A percentile compares a stretch with the other conserved stretches of the same genome.
phyloP scores from a whole-genome alignment of 2,888 invertebrate genomes.

The Sarcophaga variegata region DNA sequence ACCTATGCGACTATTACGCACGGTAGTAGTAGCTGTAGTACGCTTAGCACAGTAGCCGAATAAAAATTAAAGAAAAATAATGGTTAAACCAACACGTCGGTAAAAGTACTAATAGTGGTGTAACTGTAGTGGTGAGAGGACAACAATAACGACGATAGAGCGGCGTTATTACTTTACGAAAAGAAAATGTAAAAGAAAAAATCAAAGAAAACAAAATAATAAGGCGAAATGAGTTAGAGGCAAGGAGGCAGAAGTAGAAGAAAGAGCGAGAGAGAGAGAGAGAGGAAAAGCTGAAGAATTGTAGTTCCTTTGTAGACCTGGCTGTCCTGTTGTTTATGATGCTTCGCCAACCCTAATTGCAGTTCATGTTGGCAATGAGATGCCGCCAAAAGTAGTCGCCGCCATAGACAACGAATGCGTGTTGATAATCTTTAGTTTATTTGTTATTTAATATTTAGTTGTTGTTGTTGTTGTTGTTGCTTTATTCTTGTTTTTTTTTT shows the following conservation, averaged over 20 bases:
- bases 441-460: constrained; percentile 21
- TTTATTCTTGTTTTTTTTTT: not conserved
- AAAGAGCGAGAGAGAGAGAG: not conserved
- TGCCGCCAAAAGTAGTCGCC: constrained; percentile 63
- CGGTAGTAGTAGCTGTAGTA: constrained; percentile 64
- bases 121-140: not conserved
- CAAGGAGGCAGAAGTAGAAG: not conserved
- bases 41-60: constrained; percentile 48
- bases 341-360: constrained; percentile 64
- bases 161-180: not conserved
- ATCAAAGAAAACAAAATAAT: constrained; percentile 2
- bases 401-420: constrained; percentile 55
- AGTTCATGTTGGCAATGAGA: constrained; percentile 62
- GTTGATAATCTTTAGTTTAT: constrained; percentile 53
- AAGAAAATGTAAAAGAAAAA: not conserved
- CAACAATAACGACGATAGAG: constrained; percentile 10
- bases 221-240: not conserved
- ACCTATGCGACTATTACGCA: constrained; percentile 70
- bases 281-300: not conserved
- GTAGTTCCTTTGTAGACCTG: not conserved
- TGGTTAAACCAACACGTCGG: constrained; percentile 44
- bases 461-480: not conserved
- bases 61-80: constrained; percentile 46
- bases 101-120: constrained; percentile 59
- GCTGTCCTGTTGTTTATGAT: constrained; percentile 50